Base-by-base conservation (phyloP, 2,113 vertebrate genomes). In the Peromyscus leucopus region DNA sequence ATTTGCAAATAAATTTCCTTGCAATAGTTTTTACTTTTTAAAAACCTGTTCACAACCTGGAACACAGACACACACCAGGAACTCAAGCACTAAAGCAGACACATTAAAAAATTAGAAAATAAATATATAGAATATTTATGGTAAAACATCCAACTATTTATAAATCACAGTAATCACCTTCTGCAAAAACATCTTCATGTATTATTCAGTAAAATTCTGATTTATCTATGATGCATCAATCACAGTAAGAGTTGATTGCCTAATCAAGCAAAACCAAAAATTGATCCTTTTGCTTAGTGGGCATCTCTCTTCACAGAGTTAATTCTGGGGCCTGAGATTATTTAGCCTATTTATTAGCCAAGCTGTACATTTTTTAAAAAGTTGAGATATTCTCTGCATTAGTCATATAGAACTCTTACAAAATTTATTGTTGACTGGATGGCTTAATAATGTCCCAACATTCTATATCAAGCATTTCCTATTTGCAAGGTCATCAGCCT, bases 1-100 rank as follows among this genome's bases (percentile, higher is more conserved):
- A 87, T 65, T 90, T 87, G 28, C 11, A 92, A 91, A 84, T 46
- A 59, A 89, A 88, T 82, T 93, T 59, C 85, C 57, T 39, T 72
- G 48, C 0, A 74, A 2, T 39, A 33, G 84, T 86, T 94, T 89
- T 89, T 69, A 28, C n/a, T 15, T 39, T 55, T 59, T 1, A 21
- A 86, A 76, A 63, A 28, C 31, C 28, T 75, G 9, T 63, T 95
- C 48, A 48, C 19, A 88, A 55, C 1, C 48, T 9, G 46, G 28
- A 51, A 55, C 22, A 22, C 11, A 55, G 48, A 51, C 2, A 71
- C 46, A 39, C 17, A 65, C 6, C 11, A 15, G 31, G 36, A n/a
- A 28, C n/a, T 51, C 33, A 51, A 88, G 21, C 21, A 71, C 85
- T 71, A 33, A 21, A 71, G 26, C 42, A 51, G 8, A 19, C 28